These are phyloP conservation scores for Chloromyia formosa DNA, from an alignment of 2,888 invertebrate genomes.

Conservation along the genomic window DNA sequence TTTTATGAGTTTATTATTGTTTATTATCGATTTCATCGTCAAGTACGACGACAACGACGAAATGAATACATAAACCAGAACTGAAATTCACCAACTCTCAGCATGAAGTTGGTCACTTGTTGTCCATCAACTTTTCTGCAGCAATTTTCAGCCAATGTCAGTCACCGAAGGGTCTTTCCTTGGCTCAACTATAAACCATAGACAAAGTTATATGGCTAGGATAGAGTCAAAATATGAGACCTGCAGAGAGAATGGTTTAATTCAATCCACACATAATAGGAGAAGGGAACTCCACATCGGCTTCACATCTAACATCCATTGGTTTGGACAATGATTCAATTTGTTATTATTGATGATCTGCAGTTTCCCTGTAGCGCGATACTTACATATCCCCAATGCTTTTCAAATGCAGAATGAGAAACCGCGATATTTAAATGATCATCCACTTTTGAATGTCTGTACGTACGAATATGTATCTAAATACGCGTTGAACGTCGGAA, in stretches of 20 bases:
- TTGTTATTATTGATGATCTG: not conserved
- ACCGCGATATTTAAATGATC: constrained; percentile 28
- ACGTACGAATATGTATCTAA: not conserved
- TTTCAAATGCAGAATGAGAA: not conserved
- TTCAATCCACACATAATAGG: not conserved
- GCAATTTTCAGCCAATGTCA: not conserved
- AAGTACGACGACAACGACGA: constrained; percentile 42
- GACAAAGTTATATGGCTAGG: too few species aligned
- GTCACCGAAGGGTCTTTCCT: too few species aligned
- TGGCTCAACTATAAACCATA: too few species aligned
- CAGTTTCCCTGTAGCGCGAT: not conserved
- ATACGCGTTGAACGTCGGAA: too few species aligned
- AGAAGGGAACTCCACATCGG: not conserved
- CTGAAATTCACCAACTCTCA: not conserved
- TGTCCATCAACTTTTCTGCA: not conserved
- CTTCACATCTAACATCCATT: constrained; percentile 1
- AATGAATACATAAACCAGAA: constrained; percentile 44
- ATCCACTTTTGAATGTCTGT: not conserved
- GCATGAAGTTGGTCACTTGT: constrained; percentile 19
- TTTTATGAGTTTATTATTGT: constrained; percentile 47
- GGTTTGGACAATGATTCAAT: not conserved
- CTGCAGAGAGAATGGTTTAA: not conserved
- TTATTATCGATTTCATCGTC: constrained; percentile 47
- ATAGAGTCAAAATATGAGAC: not conserved
- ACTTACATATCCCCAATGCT: not conserved